Evolutionary conservation across 30 jellyfish, hydroid and myxozoan species (phyloP).

Genomic region (Calvadosia cruxmelitensis): DNA sequence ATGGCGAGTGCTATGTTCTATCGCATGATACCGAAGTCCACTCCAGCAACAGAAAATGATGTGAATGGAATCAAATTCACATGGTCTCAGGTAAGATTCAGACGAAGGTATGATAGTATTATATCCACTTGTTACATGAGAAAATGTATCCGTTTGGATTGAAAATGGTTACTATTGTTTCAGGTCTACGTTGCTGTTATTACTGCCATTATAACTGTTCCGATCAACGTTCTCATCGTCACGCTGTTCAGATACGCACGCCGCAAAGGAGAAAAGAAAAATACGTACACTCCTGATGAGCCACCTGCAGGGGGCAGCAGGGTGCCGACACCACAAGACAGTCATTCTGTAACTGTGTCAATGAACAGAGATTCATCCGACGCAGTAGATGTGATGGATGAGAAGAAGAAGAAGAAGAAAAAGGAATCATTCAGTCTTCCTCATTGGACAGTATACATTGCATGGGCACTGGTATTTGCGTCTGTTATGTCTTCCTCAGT

Average conservation of each 20-base stretch:
- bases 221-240: slow-evolving; percentile 65
- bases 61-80: slow-evolving; percentile 67
- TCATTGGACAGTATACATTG: slow-evolving; percentile 80
- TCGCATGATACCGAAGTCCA: slow-evolving; percentile 43
- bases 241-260: slow-evolving; percentile 59
- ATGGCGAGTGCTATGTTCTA: slow-evolving; percentile 85
- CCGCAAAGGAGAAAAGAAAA: slow-evolving; percentile 55
- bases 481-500: slow-evolving; percentile 55
- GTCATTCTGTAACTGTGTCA: no score
- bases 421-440: slow-evolving; percentile 63
- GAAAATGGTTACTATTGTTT: no score
- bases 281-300: no score
- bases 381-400: slow-evolving; percentile 20
- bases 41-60: slow-evolving; percentile 70
- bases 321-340: background rate
- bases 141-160: no score
- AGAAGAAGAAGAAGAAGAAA: slow-evolving; percentile 2
- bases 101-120: no score
- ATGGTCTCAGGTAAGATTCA: slow-evolving; percentile 87
- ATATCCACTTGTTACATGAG: no score
- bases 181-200: slow-evolving; percentile 74
- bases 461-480: slow-evolving; percentile 44
- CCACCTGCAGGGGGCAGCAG: slow-evolving; percentile 8
- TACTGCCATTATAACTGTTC: slow-evolving; percentile 68
- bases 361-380: no score